Base-by-base conservation (phyloP, 2,797 vertebrate species). In the Coendou prehensilis region DNA sequence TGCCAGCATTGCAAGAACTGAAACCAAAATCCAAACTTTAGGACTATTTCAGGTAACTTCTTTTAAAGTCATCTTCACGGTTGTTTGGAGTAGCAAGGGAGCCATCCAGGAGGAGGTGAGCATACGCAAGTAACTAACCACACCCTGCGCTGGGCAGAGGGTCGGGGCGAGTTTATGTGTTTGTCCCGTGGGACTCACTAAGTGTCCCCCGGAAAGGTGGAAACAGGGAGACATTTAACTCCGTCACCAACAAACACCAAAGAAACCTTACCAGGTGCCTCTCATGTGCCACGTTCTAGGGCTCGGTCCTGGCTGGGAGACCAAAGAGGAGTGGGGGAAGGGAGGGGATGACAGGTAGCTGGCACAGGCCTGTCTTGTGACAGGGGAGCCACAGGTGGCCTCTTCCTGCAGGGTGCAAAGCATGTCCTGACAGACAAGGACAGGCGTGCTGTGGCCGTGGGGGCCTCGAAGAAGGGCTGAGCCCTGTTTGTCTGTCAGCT, bases 221-320 rank as follows among this genome's bases (percentile, higher is more conserved):
- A 56, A 41, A 7, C 30, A 94, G 5, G 23, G 23, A 45, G 67
- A 47, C 47, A 20, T 63, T 69, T 63, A 71, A 52, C 33, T 56
- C 28, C 11, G 6, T 52, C 23, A 5, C 9, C 57, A 22, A 59
- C 9, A 20, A 20, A 2, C 47, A 87, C 50, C 33, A 83, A 26
- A 22, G 54, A 37, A 6, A 57, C n/a, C 18, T 59, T 47, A 11
- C 57, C 8, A 5, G 61, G 41, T 9, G 5, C 26, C 30, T 50
- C 15, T 8, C 17, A 0, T 0, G 0, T 67, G 22, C 75, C 3
- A 2, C 1, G 0, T 76, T 9, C 28, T 79, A 7, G 50, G 2
- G 2, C 81, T 61, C 33, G 81, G 67, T 84, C 41, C 50, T 69
- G 37, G 85, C 26, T 15, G 26, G 47, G 73, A 86, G 13, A 50